phyloP scores from a whole-genome alignment of 2,113 vertebrate genomes.

The Neopipo cinnamomea region DNA sequence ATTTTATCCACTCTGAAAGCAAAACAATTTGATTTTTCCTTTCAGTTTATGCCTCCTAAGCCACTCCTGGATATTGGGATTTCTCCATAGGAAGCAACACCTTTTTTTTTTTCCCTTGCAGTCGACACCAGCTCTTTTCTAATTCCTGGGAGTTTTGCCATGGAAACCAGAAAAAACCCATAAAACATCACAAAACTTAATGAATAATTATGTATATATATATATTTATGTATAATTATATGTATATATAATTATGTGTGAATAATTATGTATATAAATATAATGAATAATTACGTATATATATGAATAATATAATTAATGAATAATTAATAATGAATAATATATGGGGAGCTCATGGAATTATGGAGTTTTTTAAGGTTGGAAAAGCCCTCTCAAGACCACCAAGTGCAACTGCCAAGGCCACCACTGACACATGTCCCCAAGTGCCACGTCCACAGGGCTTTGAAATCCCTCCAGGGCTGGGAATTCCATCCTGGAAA shows the following conservation, averaged over 20 bases:
- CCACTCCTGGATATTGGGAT: neutral
- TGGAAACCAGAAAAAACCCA: neutral
- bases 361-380: neutral
- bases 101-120: neutral
- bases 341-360: neutral
- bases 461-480: neutral
- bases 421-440: neutral
- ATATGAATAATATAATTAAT: too few species aligned
- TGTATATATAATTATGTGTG: too few species aligned
- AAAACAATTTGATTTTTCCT: neutral
- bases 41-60: neutral
- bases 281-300: too few species aligned
- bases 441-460: neutral
- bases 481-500: neutral
- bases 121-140: neutral
- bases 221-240: too few species aligned
- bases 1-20: neutral
- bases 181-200: neutral
- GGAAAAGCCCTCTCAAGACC: neutral
- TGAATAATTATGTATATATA: too few species aligned
- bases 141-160: neutral
- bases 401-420: neutral
- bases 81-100: neutral
- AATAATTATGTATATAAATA: too few species aligned
- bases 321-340: too few species aligned